These are phyloP conservation scores for Liasis olivaceus DNA, from an alignment of 2,797 vertebrate genomes.

Conservation along the genomic window DNA sequence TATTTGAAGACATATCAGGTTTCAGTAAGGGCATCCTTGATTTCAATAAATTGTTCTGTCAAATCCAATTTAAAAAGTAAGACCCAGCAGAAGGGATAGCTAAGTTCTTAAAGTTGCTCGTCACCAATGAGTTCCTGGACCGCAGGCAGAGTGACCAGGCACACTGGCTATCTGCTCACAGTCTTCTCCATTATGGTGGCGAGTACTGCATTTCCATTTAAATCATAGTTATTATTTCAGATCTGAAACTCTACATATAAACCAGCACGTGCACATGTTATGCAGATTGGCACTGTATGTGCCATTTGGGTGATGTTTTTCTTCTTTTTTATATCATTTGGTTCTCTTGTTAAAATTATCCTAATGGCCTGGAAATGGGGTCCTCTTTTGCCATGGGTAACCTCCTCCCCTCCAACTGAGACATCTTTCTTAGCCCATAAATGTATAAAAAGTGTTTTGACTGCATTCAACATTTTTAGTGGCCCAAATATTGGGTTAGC, in stretches of 20 bases:
- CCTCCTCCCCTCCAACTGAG: neutral
- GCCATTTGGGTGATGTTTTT: neutral
- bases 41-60: neutral
- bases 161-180: neutral
- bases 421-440: neutral
- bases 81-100: neutral
- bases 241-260: neutral
- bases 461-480: neutral
- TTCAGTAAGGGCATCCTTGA: neutral
- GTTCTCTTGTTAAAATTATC: neutral
- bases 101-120: neutral
- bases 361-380: neutral
- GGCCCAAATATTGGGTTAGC: slow-evolving; percentile 34
- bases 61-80: neutral
- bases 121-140: neutral
- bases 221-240: neutral
- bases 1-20: neutral
- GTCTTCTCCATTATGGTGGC: neutral
- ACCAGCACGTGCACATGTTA: neutral
- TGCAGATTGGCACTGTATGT: neutral
- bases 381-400: neutral
- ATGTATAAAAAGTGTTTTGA: neutral
- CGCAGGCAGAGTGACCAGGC: neutral
- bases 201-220: neutral
- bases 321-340: neutral